Base-by-base conservation (phyloP, 2,888 invertebrate species). In the Cheilosia urbana region DNA sequence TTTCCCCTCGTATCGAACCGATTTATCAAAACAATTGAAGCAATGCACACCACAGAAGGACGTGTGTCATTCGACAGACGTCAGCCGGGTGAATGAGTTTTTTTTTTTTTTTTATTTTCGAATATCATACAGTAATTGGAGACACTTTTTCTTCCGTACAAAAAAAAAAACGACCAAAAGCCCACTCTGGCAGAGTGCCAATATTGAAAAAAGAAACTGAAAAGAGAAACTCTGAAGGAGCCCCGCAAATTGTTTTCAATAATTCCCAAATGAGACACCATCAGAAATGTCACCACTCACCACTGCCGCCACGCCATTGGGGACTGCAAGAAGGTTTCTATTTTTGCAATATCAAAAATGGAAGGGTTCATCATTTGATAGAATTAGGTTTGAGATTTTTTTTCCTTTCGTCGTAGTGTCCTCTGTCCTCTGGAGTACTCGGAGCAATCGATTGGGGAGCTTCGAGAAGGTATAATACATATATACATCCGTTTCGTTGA, bases 191-290 rank as follows among this genome's bases (percentile, higher is more conserved):
- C 76, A 37, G 47, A 72, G 34, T 73, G 85, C 81, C 85, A 87
- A 87, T 63, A 63, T 57, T 55, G 47, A 17, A 79, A 40, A 40
- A 17, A 45, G 19, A 63, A 47, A 19, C 30, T 17, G 11, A 51
- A 47, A 13, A 58, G 42, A 4, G 37, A 42, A 37, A 69, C 45
- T 34, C 42, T 65, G 49, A 60, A 69, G 60, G 40, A 66, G 65
- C 76, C 68, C 51, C 51, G 30, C 62, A 77, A 77, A 76, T 78
- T 72, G 77, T 82, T 82, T 82, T 72, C 65, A 65, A 82, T 82
- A 84, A 66, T 63, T 77, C 53, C 66, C 63, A 81, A 77, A 72
- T 57, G 80, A 77, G 69, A 47, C 77, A 73, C 77, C 79, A 53
- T 69, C 30, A 40, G 42, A 49, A 72, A 47, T 53, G 57, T 27